phyloP scores from a whole-genome alignment of 2,113 vertebrate genomes.

The Chloropsis cyanopogon region DNA sequence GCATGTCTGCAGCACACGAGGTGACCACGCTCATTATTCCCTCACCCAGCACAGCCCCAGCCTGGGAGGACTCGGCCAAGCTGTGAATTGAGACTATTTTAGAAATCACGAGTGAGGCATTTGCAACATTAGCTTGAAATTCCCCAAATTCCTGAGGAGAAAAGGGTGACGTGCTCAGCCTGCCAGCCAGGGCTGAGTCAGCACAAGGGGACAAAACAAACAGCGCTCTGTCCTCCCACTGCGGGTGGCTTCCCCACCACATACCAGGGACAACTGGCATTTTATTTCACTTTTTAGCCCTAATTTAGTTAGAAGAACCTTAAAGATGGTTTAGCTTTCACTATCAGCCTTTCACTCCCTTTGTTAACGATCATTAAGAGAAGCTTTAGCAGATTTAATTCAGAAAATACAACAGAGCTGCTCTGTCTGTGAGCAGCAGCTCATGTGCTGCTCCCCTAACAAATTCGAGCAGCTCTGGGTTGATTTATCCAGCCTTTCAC shows the following conservation, averaged over 20 bases:
- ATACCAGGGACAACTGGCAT: neutral
- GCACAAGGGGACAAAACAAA: neutral
- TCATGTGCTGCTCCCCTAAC: neutral
- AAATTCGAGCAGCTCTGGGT: neutral
- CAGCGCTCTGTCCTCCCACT: neutral
- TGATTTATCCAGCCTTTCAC: neutral
- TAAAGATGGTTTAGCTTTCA: neutral
- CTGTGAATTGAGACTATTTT: neutral
- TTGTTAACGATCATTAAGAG: neutral
- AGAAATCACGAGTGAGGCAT: neutral
- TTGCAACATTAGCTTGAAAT: constrained; percentile 6
- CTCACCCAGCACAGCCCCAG: neutral
- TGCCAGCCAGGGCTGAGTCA: neutral
- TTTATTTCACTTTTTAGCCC: neutral
- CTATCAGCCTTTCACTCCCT: neutral
- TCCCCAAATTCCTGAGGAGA: constrained; percentile 12
- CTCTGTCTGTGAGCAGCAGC: neutral
- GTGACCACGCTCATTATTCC: neutral
- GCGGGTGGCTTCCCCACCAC: neutral
- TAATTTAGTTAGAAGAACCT: neutral
- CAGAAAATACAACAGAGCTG: neutral
- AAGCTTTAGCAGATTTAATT: neutral
- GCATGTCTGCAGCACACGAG: neutral
- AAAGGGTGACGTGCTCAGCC: neutral
- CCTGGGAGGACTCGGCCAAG: neutral